These are phyloP conservation scores for Panthera uncia DNA, from an alignment of 2,113 vertebrate species.

Conservation along the genomic window DNA sequence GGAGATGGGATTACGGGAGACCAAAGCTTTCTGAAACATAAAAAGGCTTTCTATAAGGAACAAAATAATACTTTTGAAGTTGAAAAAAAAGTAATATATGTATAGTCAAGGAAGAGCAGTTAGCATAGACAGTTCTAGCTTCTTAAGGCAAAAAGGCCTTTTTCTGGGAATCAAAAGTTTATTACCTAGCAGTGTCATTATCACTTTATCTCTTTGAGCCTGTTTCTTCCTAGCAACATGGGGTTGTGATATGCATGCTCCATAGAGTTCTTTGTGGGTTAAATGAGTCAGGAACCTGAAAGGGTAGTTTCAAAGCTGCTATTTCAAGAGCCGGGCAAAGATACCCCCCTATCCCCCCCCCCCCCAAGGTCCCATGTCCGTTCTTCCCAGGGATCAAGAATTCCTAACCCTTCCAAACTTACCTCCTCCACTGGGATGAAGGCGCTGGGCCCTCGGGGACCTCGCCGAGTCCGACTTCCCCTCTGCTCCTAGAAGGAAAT, in stretches of 20 bases:
- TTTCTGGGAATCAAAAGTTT: not conserved
- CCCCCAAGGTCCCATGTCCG: not conserved
- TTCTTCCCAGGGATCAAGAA: not conserved
- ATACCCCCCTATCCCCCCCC: too few relatives aligned
- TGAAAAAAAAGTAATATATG: not conserved
- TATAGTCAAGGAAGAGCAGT: not conserved
- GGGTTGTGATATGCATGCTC: not conserved
- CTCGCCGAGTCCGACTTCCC: slow-evolving; percentile 51
- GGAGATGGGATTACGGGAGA: not conserved
- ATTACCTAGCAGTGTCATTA: not conserved
- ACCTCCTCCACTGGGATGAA: slow-evolving; percentile 86
- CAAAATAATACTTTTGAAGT: not conserved
- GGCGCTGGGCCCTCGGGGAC: slow-evolving; percentile 79
- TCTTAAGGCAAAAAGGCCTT: slow-evolving; percentile 17
- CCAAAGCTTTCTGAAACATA: slow-evolving; percentile 13
- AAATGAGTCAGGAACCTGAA: slow-evolving; percentile 19
- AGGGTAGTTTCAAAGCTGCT: slow-evolving; percentile 13
- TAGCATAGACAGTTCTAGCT: not conserved
- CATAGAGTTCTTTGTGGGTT: not conserved
- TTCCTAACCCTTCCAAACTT: slow-evolving; percentile 29
- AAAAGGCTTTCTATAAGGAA: not conserved
- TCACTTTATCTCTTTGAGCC: not conserved
- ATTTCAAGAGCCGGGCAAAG: not conserved
- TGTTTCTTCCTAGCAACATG: slow-evolving; percentile 31
- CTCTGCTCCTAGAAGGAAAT: slow-evolving; percentile 73